Percentiles rank a stretch among this genome's conserved stretches.
These are phyloP conservation scores for Adelges cooleyi DNA, from an alignment of 1,140 invertebrate genomes.

Conservation along the genomic window DNA sequence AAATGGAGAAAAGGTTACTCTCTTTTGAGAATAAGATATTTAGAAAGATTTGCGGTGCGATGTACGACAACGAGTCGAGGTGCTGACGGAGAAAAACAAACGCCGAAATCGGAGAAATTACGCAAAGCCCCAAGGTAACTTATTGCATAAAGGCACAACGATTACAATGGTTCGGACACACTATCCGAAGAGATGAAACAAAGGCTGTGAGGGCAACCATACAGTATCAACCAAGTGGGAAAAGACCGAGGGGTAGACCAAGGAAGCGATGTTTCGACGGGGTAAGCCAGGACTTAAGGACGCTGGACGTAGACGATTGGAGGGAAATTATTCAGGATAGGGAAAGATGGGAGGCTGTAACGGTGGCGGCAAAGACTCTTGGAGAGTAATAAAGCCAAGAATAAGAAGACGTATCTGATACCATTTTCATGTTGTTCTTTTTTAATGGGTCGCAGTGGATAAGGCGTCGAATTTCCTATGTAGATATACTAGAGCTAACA, in stretches of 20 bases:
- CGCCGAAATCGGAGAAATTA: background rate
- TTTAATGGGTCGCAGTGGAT: no score
- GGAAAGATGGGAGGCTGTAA: background rate
- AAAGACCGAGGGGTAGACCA: background rate
- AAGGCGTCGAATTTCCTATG: no score
- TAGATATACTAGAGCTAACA: no score
- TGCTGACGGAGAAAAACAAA: background rate
- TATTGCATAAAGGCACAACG: background rate
- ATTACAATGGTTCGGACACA: background rate
- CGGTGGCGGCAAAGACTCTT: background rate
- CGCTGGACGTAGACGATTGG: background rate
- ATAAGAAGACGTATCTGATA: no score
- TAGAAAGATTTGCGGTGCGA: background rate
- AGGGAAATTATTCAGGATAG: background rate
- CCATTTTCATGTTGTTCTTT: no score
- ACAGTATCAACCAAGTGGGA: background rate
- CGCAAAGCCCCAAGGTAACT: background rate
- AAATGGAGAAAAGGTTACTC: background rate
- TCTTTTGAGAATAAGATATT: background rate
- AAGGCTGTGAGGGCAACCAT: background rate
- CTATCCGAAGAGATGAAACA: background rate
- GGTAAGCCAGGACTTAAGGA: background rate
- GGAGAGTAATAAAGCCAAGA: no score
- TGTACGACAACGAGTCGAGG: background rate
- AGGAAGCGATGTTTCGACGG: background rate